phyloP scores from a whole-genome alignment of 64 coral and sea anemone species.

The Catalaphyllia jardinei region DNA sequence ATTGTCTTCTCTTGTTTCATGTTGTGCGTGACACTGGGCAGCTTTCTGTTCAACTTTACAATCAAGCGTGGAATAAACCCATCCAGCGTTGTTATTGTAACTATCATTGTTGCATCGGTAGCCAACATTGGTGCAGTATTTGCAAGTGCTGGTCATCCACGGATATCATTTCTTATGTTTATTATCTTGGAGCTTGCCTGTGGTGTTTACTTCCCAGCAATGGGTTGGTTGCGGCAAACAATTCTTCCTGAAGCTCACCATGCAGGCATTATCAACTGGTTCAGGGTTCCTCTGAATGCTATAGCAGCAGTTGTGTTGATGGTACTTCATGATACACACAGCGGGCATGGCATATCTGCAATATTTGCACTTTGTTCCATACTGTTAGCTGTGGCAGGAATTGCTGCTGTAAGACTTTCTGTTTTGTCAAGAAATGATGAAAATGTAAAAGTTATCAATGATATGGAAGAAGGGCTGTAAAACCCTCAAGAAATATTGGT shows the following conservation, averaged over 20 bases:
- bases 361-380: constrained; percentile 94
- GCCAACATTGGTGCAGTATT: constrained; percentile 83
- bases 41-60: constrained; percentile 78
- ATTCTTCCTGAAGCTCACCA: constrained; percentile 97
- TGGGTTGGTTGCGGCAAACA: constrained; percentile 92
- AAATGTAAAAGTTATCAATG: constrained; percentile 52
- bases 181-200: constrained; percentile 85
- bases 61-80: constrained; percentile 72
- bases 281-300: constrained; percentile 87
- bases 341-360: constrained; percentile 88
- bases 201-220: constrained; percentile 95
- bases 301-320: constrained; percentile 95
- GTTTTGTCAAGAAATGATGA: constrained; percentile 78
- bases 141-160: constrained; percentile 82
- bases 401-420: constrained; percentile 70
- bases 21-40: constrained; percentile 90
- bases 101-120: constrained; percentile 62
- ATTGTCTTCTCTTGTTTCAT: constrained; percentile 96
- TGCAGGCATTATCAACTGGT: constrained; percentile 99
- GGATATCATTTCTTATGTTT: constrained; percentile 88
- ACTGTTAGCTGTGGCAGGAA: constrained; percentile 69
- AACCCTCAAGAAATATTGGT: background rate
- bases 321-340: constrained; percentile 95
- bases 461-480: constrained; percentile 63
- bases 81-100: constrained; percentile 67